These are phyloP conservation scores for Zaprionus lachaisei DNA, from an alignment of 1,140 invertebrate species.

Conservation along the genomic window DNA sequence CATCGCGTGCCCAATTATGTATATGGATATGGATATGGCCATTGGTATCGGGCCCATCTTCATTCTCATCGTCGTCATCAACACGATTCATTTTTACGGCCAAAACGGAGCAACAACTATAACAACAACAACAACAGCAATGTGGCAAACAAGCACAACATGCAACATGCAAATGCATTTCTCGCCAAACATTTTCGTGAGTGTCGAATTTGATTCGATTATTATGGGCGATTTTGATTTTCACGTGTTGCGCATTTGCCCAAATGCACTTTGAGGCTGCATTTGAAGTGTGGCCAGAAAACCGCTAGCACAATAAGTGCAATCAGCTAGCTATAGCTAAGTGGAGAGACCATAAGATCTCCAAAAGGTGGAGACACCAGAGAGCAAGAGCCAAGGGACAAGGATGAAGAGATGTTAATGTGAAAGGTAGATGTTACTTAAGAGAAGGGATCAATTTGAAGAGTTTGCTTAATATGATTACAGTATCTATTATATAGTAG, in stretches of 20 bases:
- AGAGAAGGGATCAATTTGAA: too few relatives aligned
- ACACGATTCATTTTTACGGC: constrained; percentile 46
- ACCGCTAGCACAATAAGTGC: background rate
- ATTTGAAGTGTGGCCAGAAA: background rate
- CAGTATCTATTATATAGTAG: too few relatives aligned
- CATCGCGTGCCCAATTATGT: constrained; percentile 80
- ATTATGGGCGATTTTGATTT: constrained; percentile 55
- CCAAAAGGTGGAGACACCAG: background rate
- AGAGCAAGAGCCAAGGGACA: too few relatives aligned
- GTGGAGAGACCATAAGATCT: background rate
- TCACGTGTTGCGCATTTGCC: constrained; percentile 45
- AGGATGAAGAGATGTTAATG: too few relatives aligned
- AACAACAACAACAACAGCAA: constrained; percentile 32
- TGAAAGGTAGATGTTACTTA: too few relatives aligned
- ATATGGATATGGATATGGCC: constrained; percentile 35
- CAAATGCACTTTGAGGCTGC: background rate
- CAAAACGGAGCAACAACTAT: constrained; percentile 12
- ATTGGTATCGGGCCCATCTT: constrained; percentile 55
- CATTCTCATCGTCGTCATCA: constrained; percentile 30
- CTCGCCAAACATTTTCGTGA: constrained; percentile 37
- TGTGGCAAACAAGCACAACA: constrained; percentile 9
- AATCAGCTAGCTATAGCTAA: background rate
- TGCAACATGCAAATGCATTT: constrained; percentile 40
- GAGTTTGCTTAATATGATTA: too few relatives aligned
- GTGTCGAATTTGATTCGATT: constrained; percentile 54